Conservation (phyloP, 1,140 invertebrate species). For the Drosophila sulfurigaster region DNA sequence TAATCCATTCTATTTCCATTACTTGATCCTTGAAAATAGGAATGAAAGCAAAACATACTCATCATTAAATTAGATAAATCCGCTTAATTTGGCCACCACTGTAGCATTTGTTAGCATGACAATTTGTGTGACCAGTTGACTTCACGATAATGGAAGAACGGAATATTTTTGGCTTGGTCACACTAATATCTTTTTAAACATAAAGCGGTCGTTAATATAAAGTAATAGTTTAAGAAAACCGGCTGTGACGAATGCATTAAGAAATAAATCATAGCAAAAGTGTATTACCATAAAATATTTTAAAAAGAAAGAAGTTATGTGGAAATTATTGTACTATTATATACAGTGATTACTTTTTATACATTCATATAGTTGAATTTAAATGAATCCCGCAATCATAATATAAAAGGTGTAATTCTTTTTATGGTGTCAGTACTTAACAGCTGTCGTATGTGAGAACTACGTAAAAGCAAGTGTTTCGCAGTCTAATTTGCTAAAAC, state of each 20-base stretch:
- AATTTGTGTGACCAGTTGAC: too few species aligned
- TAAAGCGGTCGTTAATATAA: neutral
- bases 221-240: neutral
- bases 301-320: too few species aligned
- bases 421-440: neutral
- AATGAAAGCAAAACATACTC: neutral
- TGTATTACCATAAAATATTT: neutral
- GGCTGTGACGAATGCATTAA: neutral
- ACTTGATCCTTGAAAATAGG: too few species aligned
- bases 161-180: neutral
- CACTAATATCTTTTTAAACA: neutral
- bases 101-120: neutral
- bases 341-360: neutral
- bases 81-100: neutral
- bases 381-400: neutral
- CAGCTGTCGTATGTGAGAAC: too few species aligned
- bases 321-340: neutral
- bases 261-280: neutral
- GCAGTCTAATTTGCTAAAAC: neutral
- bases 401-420: neutral
- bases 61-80: constrained; percentile 3
- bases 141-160: neutral
- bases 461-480: neutral
- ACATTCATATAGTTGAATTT: neutral
- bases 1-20: too few species aligned